Percentiles rank a stretch among this genome's conserved stretches.
These are phyloP conservation scores for Cirrhinus molitorella DNA, from an alignment of 2,797 vertebrate species.

Conservation along the genomic window DNA sequence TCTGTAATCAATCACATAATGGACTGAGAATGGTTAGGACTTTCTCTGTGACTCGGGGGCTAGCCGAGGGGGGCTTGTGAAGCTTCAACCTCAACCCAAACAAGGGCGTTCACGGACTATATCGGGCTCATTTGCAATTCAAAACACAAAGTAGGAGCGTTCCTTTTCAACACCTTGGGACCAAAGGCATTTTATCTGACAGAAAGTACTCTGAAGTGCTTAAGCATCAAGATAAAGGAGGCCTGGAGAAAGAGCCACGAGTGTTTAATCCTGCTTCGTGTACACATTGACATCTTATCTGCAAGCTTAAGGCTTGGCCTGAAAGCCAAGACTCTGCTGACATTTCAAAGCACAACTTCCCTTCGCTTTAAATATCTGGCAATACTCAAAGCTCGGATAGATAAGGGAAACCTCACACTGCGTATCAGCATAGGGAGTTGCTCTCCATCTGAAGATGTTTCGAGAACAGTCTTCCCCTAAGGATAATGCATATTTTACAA, in stretches of 20 bases:
- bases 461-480: neutral
- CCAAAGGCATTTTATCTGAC: slow-evolving; percentile 65
- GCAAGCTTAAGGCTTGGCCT: slow-evolving; percentile 49
- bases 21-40: neutral
- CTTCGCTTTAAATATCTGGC: slow-evolving; percentile 5
- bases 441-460: neutral
- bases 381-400: slow-evolving; percentile 7
- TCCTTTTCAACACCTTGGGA: slow-evolving; percentile 70
- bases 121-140: slow-evolving; percentile 72
- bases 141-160: slow-evolving; percentile 66
- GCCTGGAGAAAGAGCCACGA: slow-evolving; percentile 47
- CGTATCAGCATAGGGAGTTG: neutral
- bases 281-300: slow-evolving; percentile 61
- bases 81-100: slow-evolving; percentile 62
- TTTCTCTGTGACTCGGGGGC: slow-evolving; percentile 56
- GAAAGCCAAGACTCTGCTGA: slow-evolving; percentile 38
- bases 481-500: slow-evolving; percentile 8
- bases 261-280: slow-evolving; percentile 60
- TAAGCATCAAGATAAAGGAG: slow-evolving; percentile 68
- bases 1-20: neutral
- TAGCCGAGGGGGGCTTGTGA: slow-evolving; percentile 60
- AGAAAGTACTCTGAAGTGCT: slow-evolving; percentile 64
- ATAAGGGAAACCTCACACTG: slow-evolving; percentile 25
- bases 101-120: slow-evolving; percentile 53
- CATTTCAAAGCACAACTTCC: slow-evolving; percentile 40